Evolutionary conservation across 2,113 vertebrate genomes (phyloP).

Genomic region (Parotia lawesii): DNA sequence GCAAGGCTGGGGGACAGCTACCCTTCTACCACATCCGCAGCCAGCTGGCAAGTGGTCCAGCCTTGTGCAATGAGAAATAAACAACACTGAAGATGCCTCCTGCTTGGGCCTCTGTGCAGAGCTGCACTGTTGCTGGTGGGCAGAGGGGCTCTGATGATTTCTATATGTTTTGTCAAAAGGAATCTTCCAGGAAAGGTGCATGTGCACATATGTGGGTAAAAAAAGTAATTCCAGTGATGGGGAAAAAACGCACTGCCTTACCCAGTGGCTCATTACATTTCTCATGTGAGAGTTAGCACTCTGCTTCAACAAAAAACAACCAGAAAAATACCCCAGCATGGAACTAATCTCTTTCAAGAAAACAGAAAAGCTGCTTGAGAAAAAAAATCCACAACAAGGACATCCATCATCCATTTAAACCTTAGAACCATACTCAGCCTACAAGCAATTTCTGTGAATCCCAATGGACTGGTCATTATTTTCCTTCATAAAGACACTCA

Average conservation of each 20-base stretch:
- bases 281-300: neutral
- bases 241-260: neutral
- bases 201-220: neutral
- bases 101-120: neutral
- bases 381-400: neutral
- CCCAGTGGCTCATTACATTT: neutral
- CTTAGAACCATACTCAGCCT: neutral
- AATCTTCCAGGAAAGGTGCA: neutral
- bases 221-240: neutral
- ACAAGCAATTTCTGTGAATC: neutral
- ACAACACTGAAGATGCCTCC: neutral
- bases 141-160: neutral
- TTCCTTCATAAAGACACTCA: neutral
- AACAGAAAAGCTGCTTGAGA: neutral
- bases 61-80: neutral
- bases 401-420: neutral
- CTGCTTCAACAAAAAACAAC: neutral
- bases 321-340: neutral
- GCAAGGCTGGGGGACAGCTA: neutral
- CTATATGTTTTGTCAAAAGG: neutral
- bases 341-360: neutral
- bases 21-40: rapidly evolving
- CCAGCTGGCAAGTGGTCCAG: neutral
- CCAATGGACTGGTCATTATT: neutral
- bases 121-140: neutral